Evolutionary conservation across 1,140 invertebrate species (phyloP).

Genomic region (Tribolium madens): DNA sequence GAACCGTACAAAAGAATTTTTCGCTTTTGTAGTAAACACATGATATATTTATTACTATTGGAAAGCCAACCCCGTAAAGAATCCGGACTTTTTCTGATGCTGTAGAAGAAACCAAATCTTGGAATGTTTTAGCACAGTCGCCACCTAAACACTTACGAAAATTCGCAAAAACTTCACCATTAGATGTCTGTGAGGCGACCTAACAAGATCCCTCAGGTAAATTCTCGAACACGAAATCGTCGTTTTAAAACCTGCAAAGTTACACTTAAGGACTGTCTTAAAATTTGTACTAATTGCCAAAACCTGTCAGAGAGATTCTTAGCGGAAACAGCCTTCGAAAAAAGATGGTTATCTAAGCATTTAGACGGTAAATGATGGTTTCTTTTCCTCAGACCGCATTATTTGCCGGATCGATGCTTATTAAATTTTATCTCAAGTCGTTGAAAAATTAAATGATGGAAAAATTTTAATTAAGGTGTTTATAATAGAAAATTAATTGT

Average conservation of each 20-base stretch:
- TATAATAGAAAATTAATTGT: neutral
- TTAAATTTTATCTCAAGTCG: constrained; percentile 5
- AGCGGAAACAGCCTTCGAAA: constrained; percentile 23
- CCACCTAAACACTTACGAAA: neutral
- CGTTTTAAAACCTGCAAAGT: constrained; percentile 40
- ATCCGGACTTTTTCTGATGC: neutral
- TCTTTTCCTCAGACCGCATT: neutral
- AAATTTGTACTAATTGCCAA: constrained; percentile 47
- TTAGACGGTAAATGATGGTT: constrained; percentile 26
- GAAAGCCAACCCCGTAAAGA: neutral
- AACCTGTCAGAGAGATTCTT: constrained; percentile 33
- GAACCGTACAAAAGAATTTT: constrained; percentile 45
- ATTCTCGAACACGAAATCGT: constrained; percentile 21
- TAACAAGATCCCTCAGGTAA: constrained; percentile 19
- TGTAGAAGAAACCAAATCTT: neutral
- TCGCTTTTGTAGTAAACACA: constrained; percentile 39
- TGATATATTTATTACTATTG: constrained; percentile 49
- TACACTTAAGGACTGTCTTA: constrained; percentile 39
- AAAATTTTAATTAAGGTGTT: constrained; percentile 14
- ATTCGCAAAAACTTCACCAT: constrained; percentile 2
- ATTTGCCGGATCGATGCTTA: too few species aligned
- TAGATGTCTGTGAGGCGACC: constrained; percentile 1
- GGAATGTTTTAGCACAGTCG: constrained; percentile 1
- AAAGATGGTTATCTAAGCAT: constrained; percentile 7
- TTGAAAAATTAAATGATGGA: constrained; percentile 2